Base-by-base conservation (phyloP, 1,140 invertebrate genomes). In the Pemphigus obesinymphae region DNA sequence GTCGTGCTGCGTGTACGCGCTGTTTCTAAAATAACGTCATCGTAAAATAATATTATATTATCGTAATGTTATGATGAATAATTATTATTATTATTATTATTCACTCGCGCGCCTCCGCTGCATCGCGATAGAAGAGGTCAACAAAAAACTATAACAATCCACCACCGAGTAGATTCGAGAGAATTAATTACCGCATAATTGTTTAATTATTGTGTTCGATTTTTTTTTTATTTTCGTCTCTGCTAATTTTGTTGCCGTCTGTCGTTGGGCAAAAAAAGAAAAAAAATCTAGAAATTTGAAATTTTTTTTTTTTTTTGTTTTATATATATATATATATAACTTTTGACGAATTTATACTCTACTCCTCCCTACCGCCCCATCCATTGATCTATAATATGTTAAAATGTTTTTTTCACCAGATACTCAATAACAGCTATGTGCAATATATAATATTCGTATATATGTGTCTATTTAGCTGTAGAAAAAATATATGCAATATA, bases 401-500 rank as follows among this genome's bases (percentile, higher is more conserved):
- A 72, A 72, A 72, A 45, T 72, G 34, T 66, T 29, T 72, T 70
- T 13, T 50, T 78, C 75, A 78, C 53, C 48, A 78, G 75, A 78
- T 78, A 78, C 75, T 78, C 75, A 78, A 40, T 43, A 26, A 40
- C 53, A 37, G 75, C 75, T 78, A 40, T 40, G n/a, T 53, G 26
- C 13, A 11, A 61, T 15, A 29, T 58, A 53, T n/a, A n/a, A n/a
- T 53, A 53, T n/a, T 6, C 4, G 8, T 72, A 68, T 40, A 26
- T 37, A 20, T 48, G 29, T 40, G 26, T 66, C 15, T 48, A 17
- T 78, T 37, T 78, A 78, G 73, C 53, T 58, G 50, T 78, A 80
- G 26, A 45, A 80, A 80, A 29, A 61, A 37, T 80, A 80, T 80
- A 63, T 80, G 76, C 76, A 80, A 80, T 80, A 80, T 63, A 80